phyloP scores from a whole-genome alignment of 2,888 invertebrate genomes.

The Adelphocoris suturalis region DNA sequence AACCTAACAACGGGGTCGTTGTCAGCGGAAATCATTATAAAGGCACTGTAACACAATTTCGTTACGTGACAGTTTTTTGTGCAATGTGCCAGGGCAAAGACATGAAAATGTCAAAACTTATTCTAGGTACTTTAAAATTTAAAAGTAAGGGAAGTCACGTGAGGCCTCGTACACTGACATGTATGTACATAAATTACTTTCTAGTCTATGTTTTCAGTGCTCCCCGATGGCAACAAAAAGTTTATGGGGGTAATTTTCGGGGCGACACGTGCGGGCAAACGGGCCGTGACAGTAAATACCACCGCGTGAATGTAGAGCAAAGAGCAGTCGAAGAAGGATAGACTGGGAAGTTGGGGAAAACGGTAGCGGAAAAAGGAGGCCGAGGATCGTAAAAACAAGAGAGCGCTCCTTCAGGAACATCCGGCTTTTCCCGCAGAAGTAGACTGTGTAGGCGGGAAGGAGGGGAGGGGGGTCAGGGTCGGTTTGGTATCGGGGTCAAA shows the following conservation, averaged over 20 bases:
- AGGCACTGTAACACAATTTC: no score
- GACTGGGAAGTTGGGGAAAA: not conserved
- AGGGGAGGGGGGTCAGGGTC: slow-evolving; percentile 31
- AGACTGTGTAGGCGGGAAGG: not conserved
- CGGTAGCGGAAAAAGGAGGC: slow-evolving; percentile 28
- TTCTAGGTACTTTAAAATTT: no score
- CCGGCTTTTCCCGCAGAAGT: slow-evolving; percentile 30
- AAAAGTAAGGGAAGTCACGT: no score
- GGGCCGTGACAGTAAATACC: slow-evolving; percentile 10
- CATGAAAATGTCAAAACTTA: no score
- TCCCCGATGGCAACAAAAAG: not conserved
- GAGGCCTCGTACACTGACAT: no score
- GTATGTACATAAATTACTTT: not conserved
- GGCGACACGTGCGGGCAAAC: not conserved
- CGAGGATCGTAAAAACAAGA: slow-evolving; percentile 38
- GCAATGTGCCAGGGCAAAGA: no score
- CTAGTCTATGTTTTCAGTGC: not conserved
- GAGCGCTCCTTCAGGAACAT: slow-evolving; percentile 38
- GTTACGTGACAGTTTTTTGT: no score
- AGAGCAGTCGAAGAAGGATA: not conserved
- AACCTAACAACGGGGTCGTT: no score
- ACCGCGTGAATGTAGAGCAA: not conserved
- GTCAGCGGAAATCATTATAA: no score
- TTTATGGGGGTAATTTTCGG: not conserved
- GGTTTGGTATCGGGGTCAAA: slow-evolving; percentile 62